Conservation (phyloP, 2,888 invertebrate species). For the Sarcophaga rosellei region DNA sequence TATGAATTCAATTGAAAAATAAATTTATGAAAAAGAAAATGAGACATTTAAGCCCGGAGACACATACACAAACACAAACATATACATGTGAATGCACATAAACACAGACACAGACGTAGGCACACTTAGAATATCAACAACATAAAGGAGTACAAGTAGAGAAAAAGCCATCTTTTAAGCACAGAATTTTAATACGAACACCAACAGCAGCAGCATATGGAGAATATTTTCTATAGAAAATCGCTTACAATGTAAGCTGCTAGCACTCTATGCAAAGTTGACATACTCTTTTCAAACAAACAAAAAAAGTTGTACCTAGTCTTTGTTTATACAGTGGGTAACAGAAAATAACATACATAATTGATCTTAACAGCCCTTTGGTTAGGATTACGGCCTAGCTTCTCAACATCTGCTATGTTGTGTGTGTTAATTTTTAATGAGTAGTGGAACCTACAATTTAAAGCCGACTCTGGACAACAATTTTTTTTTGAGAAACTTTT, state of each 20-base stretch:
- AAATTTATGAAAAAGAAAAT: slow-evolving; percentile 60
- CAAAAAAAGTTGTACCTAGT: neutral
- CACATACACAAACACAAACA: slow-evolving; percentile 19
- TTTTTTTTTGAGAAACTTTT: too few relatives aligned
- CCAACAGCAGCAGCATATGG: neutral
- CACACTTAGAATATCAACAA: neutral
- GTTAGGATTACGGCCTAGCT: too few relatives aligned
- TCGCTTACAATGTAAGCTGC: neutral
- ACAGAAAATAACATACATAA: neutral
- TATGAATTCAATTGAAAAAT: slow-evolving; percentile 68
- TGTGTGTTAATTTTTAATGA: too few relatives aligned
- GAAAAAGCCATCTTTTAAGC: slow-evolving; percentile 27
- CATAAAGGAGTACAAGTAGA: neutral
- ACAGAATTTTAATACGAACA: slow-evolving; percentile 15
- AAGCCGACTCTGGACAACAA: too few relatives aligned
- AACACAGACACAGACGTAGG: neutral
- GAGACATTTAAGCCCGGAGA: neutral
- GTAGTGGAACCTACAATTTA: too few relatives aligned
- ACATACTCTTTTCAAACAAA: neutral
- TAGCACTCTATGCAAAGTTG: neutral
- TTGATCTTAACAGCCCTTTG: neutral
- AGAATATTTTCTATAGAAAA: neutral
- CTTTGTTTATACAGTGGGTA: neutral
- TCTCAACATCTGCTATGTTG: too few relatives aligned
- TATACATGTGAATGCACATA: neutral